A percentile compares a stretch with the other conserved stretches of the same genome.
These are phyloP conservation scores for Craseonycteris thonglongyai DNA, from an alignment of 2,113 vertebrate genomes.

Conservation along the genomic window DNA sequence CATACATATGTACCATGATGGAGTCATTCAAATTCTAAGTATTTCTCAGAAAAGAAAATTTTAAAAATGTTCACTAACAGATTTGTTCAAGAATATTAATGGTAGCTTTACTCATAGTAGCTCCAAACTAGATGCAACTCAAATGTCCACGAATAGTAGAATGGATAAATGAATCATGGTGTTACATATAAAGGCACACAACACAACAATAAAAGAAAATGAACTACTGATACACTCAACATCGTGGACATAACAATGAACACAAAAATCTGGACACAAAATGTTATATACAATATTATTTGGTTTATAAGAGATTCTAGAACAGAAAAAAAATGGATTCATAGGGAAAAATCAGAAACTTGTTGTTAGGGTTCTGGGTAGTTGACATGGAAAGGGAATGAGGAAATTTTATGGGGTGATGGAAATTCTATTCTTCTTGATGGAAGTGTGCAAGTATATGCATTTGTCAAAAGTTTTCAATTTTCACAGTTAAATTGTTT, in stretches of 20 bases:
- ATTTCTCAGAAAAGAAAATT: not conserved
- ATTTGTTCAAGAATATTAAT: not conserved
- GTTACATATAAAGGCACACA: not conserved
- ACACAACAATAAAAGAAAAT: not conserved
- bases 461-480: not conserved
- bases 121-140: not conserved
- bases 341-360: not conserved
- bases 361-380: not conserved
- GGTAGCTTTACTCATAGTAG: not conserved
- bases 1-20: not conserved
- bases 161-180: not conserved
- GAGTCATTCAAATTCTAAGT: not conserved
- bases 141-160: not conserved
- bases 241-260: not conserved
- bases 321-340: not conserved
- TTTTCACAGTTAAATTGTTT: not conserved
- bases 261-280: not conserved
- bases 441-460: not conserved
- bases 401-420: not conserved
- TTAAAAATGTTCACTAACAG: not conserved
- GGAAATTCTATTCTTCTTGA: not conserved
- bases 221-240: not conserved
- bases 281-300: not conserved
- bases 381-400: not conserved
- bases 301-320: not conserved